Percentiles rank a stretch among this genome's conserved stretches.
phyloP scores from a whole-genome alignment of 2,797 vertebrate genomes.

The Silurus aristotelis region DNA sequence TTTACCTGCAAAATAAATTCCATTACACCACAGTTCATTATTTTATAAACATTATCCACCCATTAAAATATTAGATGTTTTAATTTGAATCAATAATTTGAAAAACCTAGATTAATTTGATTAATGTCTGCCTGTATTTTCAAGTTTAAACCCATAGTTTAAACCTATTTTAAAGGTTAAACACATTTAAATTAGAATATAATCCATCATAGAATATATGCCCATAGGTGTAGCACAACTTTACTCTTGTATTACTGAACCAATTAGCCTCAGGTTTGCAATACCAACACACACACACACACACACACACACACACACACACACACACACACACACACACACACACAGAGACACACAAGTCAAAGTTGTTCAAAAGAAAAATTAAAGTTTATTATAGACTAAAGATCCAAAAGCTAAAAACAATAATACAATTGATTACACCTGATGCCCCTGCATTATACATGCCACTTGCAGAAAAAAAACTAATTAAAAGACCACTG shows the following conservation, averaged over 20 bases:
- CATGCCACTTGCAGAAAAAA: not conserved
- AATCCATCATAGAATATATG: not conserved
- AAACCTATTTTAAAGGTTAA: not conserved
- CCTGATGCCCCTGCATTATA: not conserved
- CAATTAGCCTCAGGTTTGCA: not conserved
- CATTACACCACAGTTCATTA: not conserved
- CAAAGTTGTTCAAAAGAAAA: not conserved
- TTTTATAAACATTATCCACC: not conserved
- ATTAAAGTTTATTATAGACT: constrained; percentile 8
- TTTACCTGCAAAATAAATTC: not conserved
- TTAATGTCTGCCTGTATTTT: no score
- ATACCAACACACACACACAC: no score
- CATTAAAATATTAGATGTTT: not conserved
- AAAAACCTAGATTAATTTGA: no score
- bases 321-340: no score
- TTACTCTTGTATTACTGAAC: not conserved
- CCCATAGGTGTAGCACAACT: not conserved
- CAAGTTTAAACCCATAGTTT: no score
- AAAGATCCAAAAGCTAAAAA: not conserved
- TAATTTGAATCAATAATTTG: not conserved
- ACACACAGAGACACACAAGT: not conserved
- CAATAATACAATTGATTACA: not conserved
- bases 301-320: no score
- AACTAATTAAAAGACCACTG: constrained; percentile 69
- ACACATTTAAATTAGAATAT: no score